These are phyloP conservation scores for Micropterix aruncella DNA, from an alignment of 2,888 invertebrate genomes.

Conservation along the genomic window DNA sequence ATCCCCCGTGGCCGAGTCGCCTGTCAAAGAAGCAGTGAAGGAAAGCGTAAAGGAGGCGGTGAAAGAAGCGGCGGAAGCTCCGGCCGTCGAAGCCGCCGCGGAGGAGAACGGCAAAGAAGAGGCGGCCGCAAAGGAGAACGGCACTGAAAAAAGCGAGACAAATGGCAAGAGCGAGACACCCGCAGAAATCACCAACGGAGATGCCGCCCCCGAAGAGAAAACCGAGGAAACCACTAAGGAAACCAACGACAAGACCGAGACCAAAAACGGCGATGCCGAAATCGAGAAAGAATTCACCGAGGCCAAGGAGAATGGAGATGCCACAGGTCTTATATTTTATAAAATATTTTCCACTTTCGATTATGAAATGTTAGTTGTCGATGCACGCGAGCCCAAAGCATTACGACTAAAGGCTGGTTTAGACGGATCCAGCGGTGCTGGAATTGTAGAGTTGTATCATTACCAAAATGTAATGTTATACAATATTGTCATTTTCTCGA, in stretches of 20 bases:
- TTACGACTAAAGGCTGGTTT: too few species aligned
- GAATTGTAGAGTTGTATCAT: too few species aligned
- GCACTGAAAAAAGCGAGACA: conserved; percentile 15
- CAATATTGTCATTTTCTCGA: too few species aligned
- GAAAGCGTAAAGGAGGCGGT: conserved; percentile 22
- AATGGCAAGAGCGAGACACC: conserved; percentile 7
- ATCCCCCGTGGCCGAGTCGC: conserved; percentile 36
- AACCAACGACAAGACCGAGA: conserved; percentile 13
- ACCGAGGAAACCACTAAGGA: conserved; percentile 28
- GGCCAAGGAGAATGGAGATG: conserved; percentile 24
- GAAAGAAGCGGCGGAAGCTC: conserved; percentile 19
- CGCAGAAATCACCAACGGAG: background rate
- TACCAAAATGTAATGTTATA: too few species aligned
- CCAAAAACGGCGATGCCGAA: conserved; percentile 15
- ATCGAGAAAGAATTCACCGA: conserved; percentile 31
- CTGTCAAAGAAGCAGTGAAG: conserved; percentile 33
- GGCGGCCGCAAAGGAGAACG: conserved; percentile 17
- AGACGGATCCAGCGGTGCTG: too few species aligned
- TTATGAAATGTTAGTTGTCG: too few species aligned
- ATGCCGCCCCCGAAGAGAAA: conserved; percentile 17
- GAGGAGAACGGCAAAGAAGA: conserved; percentile 24
- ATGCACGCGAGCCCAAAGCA: too few species aligned
- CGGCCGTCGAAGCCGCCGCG: conserved; percentile 30
- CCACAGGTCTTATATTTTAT: too few species aligned
- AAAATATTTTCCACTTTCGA: too few species aligned